phyloP scores from a whole-genome alignment of 2,113 vertebrate genomes.

The Eulemur macaco region DNA sequence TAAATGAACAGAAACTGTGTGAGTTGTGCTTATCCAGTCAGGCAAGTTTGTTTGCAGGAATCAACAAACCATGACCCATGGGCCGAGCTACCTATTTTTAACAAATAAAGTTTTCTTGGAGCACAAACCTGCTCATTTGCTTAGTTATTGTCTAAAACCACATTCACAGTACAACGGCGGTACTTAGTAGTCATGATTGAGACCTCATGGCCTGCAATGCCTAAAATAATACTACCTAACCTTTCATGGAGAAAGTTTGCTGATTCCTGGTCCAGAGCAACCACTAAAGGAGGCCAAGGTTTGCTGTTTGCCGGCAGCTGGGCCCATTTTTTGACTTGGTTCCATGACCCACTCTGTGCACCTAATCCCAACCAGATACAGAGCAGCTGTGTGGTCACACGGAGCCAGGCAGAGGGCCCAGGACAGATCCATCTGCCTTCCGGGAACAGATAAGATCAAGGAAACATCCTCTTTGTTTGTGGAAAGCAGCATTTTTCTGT shows the following conservation, averaged over 20 bases:
- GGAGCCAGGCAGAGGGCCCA: neutral
- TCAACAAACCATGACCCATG: neutral
- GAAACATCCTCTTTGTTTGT: neutral
- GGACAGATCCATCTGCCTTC: neutral
- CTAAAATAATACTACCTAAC: neutral
- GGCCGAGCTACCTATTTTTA: neutral
- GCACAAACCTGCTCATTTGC: neutral
- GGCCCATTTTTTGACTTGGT: neutral
- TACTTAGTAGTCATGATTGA: neutral
- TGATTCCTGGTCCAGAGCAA: neutral
- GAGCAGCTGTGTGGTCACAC: neutral
- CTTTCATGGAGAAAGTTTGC: neutral
- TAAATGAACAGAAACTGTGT: neutral
- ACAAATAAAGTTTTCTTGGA: constrained; percentile 3
- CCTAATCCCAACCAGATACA: neutral
- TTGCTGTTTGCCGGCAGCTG: neutral
- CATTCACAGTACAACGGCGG: too few species aligned
- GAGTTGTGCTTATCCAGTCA: neutral
- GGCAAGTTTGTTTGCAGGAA: neutral
- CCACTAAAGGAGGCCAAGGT: neutral
- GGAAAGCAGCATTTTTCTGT: neutral
- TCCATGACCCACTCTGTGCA: neutral
- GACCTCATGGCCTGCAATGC: neutral
- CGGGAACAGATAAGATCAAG: neutral
- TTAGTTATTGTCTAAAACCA: neutral